phyloP scores from a whole-genome alignment of 2,888 invertebrate genomes.

The Scelioninae gen. 1 region DNA sequence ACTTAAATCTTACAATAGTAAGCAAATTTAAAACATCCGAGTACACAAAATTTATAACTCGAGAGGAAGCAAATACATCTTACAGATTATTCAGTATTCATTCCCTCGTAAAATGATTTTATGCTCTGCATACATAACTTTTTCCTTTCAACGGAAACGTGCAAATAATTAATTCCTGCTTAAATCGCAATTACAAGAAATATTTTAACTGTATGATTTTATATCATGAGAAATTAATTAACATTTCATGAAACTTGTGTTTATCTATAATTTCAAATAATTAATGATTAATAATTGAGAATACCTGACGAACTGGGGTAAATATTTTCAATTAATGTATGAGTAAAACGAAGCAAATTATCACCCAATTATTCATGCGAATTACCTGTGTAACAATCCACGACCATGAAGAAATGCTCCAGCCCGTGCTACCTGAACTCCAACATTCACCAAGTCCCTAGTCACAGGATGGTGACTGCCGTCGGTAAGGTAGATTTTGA shows the following conservation, averaged over 20 bases:
- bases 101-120: conserved; percentile 34
- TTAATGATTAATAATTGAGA: too few relatives aligned
- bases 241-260: too few relatives aligned
- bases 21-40: neutral
- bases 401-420: conserved; percentile 95
- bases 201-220: neutral
- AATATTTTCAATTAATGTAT: too few relatives aligned
- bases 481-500: conserved; percentile 83
- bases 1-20: too few relatives aligned
- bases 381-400: conserved; percentile 90
- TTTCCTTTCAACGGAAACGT: neutral
- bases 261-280: too few relatives aligned
- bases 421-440: conserved; percentile 93
- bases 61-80: conserved; percentile 2
- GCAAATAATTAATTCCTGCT: conserved; percentile 14
- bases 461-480: conserved; percentile 86
- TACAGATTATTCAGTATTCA: conserved; percentile 24
- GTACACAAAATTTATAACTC: neutral
- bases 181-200: conserved; percentile 3
- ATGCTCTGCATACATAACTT: conserved; percentile 17
- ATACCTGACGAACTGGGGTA: too few relatives aligned
- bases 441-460: conserved; percentile 93
- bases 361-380: conserved; percentile 59
- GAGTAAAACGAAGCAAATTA: too few relatives aligned
- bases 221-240: too few relatives aligned